phyloP scores from a whole-genome alignment of 2,797 vertebrate species.

The Sebastiscus albofasciatus region DNA sequence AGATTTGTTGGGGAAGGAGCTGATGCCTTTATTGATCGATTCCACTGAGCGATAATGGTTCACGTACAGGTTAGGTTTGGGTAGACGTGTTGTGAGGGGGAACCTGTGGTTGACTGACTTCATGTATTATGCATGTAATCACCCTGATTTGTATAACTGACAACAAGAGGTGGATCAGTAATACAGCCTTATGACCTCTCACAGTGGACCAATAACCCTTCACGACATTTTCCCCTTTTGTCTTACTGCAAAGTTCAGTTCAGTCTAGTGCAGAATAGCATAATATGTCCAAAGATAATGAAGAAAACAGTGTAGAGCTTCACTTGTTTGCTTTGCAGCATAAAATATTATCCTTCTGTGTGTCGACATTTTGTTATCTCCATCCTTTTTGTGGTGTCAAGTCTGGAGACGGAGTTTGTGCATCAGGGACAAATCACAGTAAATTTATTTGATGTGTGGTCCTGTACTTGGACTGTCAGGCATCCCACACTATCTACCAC shows the following conservation, averaged over 20 bases:
- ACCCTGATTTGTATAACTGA: slow-evolving; percentile 39
- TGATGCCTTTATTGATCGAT: slow-evolving; percentile 39
- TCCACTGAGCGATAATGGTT: slow-evolving; percentile 1
- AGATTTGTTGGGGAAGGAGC: slow-evolving; percentile 40
- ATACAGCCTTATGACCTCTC: slow-evolving; percentile 27
- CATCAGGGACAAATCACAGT: slow-evolving; percentile 37
- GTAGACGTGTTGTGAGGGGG: slow-evolving; percentile 6
- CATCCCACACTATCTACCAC: slow-evolving; percentile 35
- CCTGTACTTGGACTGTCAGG: slow-evolving; percentile 23
- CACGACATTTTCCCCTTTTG: not conserved
- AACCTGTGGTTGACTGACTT: slow-evolving; percentile 50
- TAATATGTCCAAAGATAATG: not conserved
- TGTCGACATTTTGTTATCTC: slow-evolving; percentile 24
- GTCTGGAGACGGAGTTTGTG: slow-evolving; percentile 41
- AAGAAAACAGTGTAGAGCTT: not conserved
- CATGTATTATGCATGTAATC: slow-evolving; percentile 63
- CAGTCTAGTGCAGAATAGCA: not conserved
- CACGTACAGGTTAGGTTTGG: slow-evolving; percentile 35
- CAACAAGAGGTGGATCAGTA: slow-evolving; percentile 34
- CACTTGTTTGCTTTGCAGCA: slow-evolving; percentile 1
- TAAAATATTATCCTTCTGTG: not conserved
- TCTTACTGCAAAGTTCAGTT: slow-evolving; percentile 13
- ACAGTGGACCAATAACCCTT: slow-evolving; percentile 2
- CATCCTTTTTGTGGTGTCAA: slow-evolving; percentile 9
- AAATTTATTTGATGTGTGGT: slow-evolving; percentile 55